phyloP scores from a whole-genome alignment of 1,140 invertebrate species.

The Heliconius eleuchia region DNA sequence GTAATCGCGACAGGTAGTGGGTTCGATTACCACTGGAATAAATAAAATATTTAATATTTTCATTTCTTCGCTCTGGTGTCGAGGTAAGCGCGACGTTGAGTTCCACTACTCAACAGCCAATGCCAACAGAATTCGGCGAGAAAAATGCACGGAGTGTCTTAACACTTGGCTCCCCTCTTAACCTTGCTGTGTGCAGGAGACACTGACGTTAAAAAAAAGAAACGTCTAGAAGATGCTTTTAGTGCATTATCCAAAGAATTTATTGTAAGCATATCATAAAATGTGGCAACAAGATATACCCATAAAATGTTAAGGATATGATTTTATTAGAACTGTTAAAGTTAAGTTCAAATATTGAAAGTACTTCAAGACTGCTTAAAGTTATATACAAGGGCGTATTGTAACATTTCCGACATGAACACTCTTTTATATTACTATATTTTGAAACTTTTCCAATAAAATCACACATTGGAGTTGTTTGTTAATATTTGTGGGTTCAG shows the following conservation, averaged over 20 bases:
- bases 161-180: too few relatives aligned
- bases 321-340: not conserved
- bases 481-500: not conserved
- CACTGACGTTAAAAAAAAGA: not conserved
- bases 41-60: too few relatives aligned
- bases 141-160: too few relatives aligned
- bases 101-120: too few relatives aligned
- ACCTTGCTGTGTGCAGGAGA: too few relatives aligned
- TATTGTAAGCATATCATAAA: not conserved
- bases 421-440: slow-evolving; percentile 1
- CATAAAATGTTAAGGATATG: not conserved
- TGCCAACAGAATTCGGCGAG: too few relatives aligned
- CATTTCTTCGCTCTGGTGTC: too few relatives aligned
- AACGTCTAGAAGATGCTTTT: not conserved
- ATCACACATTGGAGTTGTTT: not conserved
- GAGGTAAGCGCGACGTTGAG: too few relatives aligned
- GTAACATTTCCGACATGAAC: not conserved
- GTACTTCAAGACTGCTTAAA: not conserved
- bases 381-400: slow-evolving; percentile 1
- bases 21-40: too few relatives aligned
- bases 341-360: not conserved
- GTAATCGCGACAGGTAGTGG: too few relatives aligned
- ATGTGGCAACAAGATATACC: not conserved
- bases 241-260: not conserved
- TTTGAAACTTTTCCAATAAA: slow-evolving; percentile 4